Conservation (phyloP, 2,888 invertebrate genomes). For the Trachelus tabidus region DNA sequence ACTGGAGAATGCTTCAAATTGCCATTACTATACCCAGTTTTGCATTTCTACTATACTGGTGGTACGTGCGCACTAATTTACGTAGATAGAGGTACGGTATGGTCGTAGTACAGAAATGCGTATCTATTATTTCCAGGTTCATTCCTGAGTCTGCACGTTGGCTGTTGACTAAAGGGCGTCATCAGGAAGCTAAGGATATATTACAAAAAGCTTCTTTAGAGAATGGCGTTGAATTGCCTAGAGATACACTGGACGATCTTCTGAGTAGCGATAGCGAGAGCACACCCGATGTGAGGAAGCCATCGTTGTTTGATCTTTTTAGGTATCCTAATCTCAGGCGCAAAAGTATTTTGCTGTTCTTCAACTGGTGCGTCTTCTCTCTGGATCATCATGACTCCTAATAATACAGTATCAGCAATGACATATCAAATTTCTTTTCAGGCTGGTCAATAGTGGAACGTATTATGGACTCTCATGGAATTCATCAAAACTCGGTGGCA, state of each 20-base stretch:
- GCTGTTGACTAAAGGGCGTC: constrained; percentile 74
- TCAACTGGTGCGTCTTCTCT: constrained; percentile 73
- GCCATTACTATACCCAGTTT: constrained; percentile 77
- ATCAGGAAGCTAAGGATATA: constrained; percentile 72
- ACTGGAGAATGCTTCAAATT: constrained; percentile 79
- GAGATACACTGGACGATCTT: constrained; percentile 69
- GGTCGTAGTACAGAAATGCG: not conserved
- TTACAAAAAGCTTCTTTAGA: constrained; percentile 74
- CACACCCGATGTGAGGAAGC: constrained; percentile 59
- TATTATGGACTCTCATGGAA: constrained; percentile 85
- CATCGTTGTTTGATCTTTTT: constrained; percentile 72
- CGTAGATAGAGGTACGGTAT: not conserved
- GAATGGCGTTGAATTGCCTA: constrained; percentile 72
- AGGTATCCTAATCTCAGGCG: constrained; percentile 74
- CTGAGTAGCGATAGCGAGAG: constrained; percentile 65
- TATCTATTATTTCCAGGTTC: constrained; percentile 63
- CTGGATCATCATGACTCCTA: not conserved
- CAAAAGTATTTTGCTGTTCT: constrained; percentile 77
- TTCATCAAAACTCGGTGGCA: constrained; percentile 77
- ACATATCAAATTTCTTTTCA: constrained; percentile 66
- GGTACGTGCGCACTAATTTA: constrained; percentile 63
- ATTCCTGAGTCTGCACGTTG: constrained; percentile 82
- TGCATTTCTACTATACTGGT: constrained; percentile 77
- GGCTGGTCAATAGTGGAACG: constrained; percentile 80
- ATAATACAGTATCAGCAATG: constrained; percentile 59